Evolutionary conservation across 2,888 invertebrate genomes (phyloP).

Genomic region (Drosophila dives): DNA sequence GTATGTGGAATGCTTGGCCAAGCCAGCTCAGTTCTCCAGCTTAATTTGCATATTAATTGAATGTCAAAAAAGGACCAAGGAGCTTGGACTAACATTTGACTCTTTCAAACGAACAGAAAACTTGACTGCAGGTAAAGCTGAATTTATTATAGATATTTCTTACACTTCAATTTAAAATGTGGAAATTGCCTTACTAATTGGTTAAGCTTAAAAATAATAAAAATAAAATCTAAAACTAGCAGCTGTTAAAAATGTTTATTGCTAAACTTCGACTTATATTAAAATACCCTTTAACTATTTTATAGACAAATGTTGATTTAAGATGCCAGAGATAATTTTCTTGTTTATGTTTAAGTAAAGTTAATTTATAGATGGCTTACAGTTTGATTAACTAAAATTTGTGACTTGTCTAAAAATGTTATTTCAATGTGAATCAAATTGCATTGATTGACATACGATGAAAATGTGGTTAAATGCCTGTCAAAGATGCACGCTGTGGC

Average conservation of each 20-base stretch:
- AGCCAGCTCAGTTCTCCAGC: constrained; percentile 36
- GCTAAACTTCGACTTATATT: background rate
- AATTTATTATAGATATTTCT: constrained; percentile 1
- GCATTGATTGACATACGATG: constrained; percentile 12
- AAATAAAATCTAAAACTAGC: background rate
- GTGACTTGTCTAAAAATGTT: background rate
- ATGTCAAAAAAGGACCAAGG: constrained; percentile 71
- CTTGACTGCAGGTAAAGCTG: constrained; percentile 31
- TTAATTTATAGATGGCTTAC: background rate
- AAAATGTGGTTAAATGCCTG: constrained; percentile 16
- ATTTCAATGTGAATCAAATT: background rate
- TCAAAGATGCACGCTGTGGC: constrained; percentile 5
- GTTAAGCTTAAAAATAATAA: background rate
- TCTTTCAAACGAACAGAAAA: constrained; percentile 29
- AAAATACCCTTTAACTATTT: background rate
- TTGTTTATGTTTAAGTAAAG: background rate
- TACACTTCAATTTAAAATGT: background rate
- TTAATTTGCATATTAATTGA: constrained; percentile 79
- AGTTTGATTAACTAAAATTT: background rate
- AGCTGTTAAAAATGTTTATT: background rate
- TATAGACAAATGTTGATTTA: background rate
- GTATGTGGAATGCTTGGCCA: constrained; percentile 43
- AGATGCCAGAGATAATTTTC: background rate
- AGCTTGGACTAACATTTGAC: constrained; percentile 35
- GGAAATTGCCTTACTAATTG: background rate